Percentiles rank a stretch among this genome's conserved stretches.
Evolutionary conservation across 2,888 invertebrate genomes (phyloP).

Genomic region (Pemphredon lugubris): DNA sequence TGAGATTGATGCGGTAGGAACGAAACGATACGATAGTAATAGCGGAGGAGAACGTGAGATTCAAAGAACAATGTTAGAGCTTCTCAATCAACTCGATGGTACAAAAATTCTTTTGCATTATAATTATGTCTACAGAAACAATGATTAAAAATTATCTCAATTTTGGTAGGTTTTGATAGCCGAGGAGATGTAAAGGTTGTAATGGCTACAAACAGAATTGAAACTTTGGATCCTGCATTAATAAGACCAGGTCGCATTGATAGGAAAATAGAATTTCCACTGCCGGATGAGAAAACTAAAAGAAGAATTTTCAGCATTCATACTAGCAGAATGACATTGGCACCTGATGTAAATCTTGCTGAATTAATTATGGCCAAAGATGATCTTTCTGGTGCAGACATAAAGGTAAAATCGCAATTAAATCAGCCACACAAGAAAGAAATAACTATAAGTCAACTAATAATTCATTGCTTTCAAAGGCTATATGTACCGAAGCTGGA

Average conservation of each 20-base stretch:
- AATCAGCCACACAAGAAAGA: background rate
- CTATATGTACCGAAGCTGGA: conserved; percentile 99
- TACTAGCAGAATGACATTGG: conserved; percentile 99
- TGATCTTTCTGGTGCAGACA: conserved; percentile 98
- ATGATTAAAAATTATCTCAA: conserved; percentile 12
- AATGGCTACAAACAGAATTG: conserved; percentile 99
- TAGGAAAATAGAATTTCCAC: conserved; percentile 99
- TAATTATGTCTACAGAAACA: too few relatives aligned
- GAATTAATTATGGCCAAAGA: conserved; percentile 99
- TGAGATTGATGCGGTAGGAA: conserved; percentile 99
- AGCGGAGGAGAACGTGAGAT: conserved; percentile 99
- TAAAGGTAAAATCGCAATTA: conserved; percentile 85
- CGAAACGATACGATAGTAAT: conserved; percentile 99
- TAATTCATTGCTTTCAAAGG: conserved; percentile 82
- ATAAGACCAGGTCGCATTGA: conserved; percentile 99
- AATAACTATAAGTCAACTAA: background rate
- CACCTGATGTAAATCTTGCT: conserved; percentile 97
- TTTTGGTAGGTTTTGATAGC: conserved; percentile 76
- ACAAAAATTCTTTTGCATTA: conserved; percentile 86
- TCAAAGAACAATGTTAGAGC: conserved; percentile 99
- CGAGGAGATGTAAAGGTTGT: conserved; percentile 87
- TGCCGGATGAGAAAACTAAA: conserved; percentile 99
- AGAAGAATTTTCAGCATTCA: conserved; percentile 98
- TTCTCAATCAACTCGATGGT: conserved; percentile 98
- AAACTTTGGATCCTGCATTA: conserved; percentile 98